Evolutionary conservation across 2,888 invertebrate species (phyloP).

Genomic region (Gastrophysa polygoni): DNA sequence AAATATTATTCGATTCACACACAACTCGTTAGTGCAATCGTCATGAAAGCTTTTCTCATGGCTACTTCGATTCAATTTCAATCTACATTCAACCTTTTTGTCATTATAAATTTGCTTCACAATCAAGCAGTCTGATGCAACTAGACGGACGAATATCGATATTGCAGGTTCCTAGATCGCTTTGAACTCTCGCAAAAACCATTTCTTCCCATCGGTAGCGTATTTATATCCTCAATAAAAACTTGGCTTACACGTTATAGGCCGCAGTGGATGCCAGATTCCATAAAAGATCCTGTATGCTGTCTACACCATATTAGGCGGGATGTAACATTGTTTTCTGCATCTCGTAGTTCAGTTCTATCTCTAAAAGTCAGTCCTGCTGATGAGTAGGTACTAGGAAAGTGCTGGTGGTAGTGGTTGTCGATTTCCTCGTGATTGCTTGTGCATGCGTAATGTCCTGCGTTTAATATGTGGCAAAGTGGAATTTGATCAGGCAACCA

Average conservation of each 20-base stretch:
- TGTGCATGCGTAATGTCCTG: conserved; percentile 11
- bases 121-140: too few species aligned
- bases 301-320: conserved; percentile 50
- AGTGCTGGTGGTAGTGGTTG: neutral
- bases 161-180: conserved; percentile 25
- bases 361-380: conserved; percentile 41
- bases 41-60: too few species aligned
- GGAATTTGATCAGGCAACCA: conserved; percentile 1
- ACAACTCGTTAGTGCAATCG: too few species aligned
- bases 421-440: conserved; percentile 8
- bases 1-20: too few species aligned
- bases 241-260: conserved; percentile 41
- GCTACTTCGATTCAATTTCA: too few species aligned
- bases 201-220: conserved; percentile 41
- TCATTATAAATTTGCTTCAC: too few species aligned
- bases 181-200: conserved; percentile 28
- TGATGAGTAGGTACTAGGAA: conserved; percentile 14
- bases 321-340: conserved; percentile 50
- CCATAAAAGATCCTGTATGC: conserved; percentile 46
- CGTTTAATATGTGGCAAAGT: conserved; percentile 9
- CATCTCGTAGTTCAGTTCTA: conserved; percentile 32
- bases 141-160: neutral
- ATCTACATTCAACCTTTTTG: too few species aligned
- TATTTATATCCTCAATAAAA: conserved; percentile 48
- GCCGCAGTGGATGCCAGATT: conserved; percentile 39